A percentile compares a stretch with the other conserved stretches of the same genome.
Evolutionary conservation across 2,797 vertebrate genomes (phyloP).

Genomic region (Dromococcyx pavoninus): DNA sequence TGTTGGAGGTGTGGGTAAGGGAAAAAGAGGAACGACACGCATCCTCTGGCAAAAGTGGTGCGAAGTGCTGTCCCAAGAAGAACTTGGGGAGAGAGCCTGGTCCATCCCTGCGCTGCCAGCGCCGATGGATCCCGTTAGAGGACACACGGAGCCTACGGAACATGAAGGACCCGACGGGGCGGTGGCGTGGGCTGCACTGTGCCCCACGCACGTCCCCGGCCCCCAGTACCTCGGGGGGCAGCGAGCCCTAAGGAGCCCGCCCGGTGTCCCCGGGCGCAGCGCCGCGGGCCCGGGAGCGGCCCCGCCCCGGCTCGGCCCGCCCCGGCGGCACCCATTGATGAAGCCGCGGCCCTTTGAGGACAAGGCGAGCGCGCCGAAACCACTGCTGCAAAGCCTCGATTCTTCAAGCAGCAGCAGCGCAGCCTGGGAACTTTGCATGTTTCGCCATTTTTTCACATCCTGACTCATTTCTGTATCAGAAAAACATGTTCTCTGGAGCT

Average conservation of each 20-base stretch:
- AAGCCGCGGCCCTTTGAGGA: too few relatives aligned
- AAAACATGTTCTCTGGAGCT: too few relatives aligned
- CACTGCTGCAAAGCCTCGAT: too few relatives aligned
- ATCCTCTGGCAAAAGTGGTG: not conserved
- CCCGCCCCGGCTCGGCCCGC: not conserved
- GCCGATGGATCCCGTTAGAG: not conserved
- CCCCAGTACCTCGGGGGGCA: too few relatives aligned
- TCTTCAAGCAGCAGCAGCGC: too few relatives aligned
- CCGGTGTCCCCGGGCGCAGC: not conserved
- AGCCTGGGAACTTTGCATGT: too few relatives aligned
- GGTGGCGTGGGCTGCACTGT: not conserved
- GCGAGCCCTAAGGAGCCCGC: not conserved
- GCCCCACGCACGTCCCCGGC: not conserved
- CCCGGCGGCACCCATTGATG: too few relatives aligned
- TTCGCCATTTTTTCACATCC: too few relatives aligned
- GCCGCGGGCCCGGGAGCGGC: not conserved
- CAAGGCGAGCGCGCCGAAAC: too few relatives aligned
- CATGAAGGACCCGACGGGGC: too few relatives aligned
- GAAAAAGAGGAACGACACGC: not conserved
- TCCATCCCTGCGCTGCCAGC: not conserved
- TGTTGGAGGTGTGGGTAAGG: not conserved
- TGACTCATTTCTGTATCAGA: too few relatives aligned
- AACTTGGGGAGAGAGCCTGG: not conserved
- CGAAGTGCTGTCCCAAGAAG: not conserved
- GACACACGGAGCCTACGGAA: accelerated